Evolutionary conservation across 2,888 invertebrate species (phyloP), one percentile per base, ranked within the genome.

Genomic region (Lasius platythorax): DNA sequence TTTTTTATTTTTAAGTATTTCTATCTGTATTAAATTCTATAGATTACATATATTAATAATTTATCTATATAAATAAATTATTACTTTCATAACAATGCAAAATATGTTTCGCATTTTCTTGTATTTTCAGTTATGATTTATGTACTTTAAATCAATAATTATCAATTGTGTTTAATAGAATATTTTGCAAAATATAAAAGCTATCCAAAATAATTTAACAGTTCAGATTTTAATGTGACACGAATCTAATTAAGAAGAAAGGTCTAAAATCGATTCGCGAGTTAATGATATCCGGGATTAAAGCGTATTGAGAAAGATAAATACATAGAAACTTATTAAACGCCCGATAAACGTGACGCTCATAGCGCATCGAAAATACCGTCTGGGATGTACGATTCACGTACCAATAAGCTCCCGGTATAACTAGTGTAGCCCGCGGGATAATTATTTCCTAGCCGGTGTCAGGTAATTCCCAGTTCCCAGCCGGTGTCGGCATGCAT

Each of bases 361-460:
- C 23, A 12, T 28, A 12, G 50, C 18, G 18, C 33, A 9, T 53
- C 12, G 40, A 46, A 68, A 78, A 67, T 56, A 78, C 4, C 40
- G 28, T 28, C 28, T 33, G 46, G 46, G 46, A 66, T 67, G 28
- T 68, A 68, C n/a, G 67, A 76, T 56, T 66, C 40, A 4, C 53
- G 40, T 68, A 18, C 40, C 56, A 78, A 67, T 78, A 67, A 78
- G n/a, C 76, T 67, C 40, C 40, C 12, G 40, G 4, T 76, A 53
- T 40, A 78, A 68, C 68, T 37, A 75, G 50, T 53, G 8, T 50
- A 40, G 37, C 28, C 28, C 28, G 40, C 4, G 40, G 40, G 68
- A 12, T 78, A 67, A 78, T 78, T 78, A 78, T 78, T 78, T 78
- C 56, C 76, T 68, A 56, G n/a, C n/a, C 28, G 40, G 40, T 53